These are phyloP conservation scores for Hedychridium roseum DNA, from an alignment of 2,888 invertebrate species.

Conservation along the genomic window DNA sequence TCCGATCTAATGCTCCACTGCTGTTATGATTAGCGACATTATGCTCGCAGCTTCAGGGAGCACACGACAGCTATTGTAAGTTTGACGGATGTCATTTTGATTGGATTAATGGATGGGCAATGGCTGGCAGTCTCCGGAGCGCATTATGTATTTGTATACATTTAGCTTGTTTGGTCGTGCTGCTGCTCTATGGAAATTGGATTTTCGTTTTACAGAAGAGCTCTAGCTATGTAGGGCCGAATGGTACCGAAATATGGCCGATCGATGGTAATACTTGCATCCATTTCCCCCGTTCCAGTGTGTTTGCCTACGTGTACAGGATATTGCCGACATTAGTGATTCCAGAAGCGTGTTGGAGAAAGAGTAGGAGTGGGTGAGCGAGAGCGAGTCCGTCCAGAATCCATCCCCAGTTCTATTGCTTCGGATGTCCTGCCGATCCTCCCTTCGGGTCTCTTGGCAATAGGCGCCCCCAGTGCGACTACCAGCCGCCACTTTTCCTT, in stretches of 20 bases:
- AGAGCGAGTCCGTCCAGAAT: constrained; percentile 23
- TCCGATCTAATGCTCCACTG: too few species aligned
- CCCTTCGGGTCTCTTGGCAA: constrained; percentile 16
- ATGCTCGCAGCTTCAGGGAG: too few species aligned
- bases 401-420: constrained; percentile 34
- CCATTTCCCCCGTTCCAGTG: constrained; percentile 3
- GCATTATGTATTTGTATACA: too few species aligned
- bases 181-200: too few species aligned
- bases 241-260: background rate
- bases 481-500: background rate
- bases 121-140: too few species aligned
- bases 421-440: constrained; percentile 37
- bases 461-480: constrained; percentile 1
- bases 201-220: too few species aligned
- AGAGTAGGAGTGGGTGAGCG: background rate
- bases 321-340: constrained; percentile 46
- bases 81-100: too few species aligned
- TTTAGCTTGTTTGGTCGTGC: too few species aligned
- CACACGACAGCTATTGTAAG: too few species aligned
- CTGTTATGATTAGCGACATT: too few species aligned
- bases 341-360: constrained; percentile 45
- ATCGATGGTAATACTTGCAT: constrained; percentile 10
- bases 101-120: background rate
- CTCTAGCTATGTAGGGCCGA: background rate
- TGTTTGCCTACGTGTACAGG: constrained; percentile 10